Conservation (phyloP, 1,140 invertebrate genomes). For the Drosophila setifemur region DNA sequence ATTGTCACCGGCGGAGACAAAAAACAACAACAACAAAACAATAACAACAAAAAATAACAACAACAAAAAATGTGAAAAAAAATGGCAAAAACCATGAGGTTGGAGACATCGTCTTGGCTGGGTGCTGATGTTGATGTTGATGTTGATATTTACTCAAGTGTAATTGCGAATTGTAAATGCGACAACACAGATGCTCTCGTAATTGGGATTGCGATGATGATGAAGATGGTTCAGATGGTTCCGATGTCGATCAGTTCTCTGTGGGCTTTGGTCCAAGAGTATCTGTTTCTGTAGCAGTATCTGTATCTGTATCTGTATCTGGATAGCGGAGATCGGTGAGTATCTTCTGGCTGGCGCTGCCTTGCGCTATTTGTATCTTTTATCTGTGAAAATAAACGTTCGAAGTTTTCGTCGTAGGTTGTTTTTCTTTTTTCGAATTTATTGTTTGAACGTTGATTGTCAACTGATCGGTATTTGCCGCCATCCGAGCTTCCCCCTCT, state of each 20-base stretch:
- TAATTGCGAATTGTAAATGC: slow-evolving; percentile 79
- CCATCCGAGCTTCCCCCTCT: slow-evolving; percentile 9
- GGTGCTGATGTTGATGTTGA: slow-evolving; percentile 55
- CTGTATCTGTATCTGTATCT: slow-evolving; percentile 24
- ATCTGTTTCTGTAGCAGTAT: slow-evolving; percentile 3
- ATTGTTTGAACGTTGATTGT: slow-evolving; percentile 76
- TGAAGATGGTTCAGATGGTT: no score
- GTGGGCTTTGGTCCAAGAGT: slow-evolving; percentile 22
- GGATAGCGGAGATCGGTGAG: no score
- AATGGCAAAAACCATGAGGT: slow-evolving; percentile 13
- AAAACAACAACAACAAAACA: no score
- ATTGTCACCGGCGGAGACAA: slow-evolving; percentile 7
- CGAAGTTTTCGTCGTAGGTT: slow-evolving; percentile 25
- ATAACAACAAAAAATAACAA: no score
- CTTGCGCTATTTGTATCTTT: slow-evolving; percentile 66
- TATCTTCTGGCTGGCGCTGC: no score
- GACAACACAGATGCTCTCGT: slow-evolving; percentile 78
- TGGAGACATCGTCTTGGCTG: slow-evolving; percentile 40
- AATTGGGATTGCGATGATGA: slow-evolving; percentile 61
- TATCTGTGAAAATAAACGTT: slow-evolving; percentile 60
- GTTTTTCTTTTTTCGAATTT: slow-evolving; percentile 40
- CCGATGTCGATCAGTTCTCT: no score
- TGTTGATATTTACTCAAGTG: slow-evolving; percentile 80
- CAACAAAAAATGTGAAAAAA: not conserved
- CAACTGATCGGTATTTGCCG: slow-evolving; percentile 70